Percentiles rank a stretch among this genome's conserved stretches.
phyloP scores from a whole-genome alignment of 2,888 invertebrate species.

The Sicus ferrugineus region DNA sequence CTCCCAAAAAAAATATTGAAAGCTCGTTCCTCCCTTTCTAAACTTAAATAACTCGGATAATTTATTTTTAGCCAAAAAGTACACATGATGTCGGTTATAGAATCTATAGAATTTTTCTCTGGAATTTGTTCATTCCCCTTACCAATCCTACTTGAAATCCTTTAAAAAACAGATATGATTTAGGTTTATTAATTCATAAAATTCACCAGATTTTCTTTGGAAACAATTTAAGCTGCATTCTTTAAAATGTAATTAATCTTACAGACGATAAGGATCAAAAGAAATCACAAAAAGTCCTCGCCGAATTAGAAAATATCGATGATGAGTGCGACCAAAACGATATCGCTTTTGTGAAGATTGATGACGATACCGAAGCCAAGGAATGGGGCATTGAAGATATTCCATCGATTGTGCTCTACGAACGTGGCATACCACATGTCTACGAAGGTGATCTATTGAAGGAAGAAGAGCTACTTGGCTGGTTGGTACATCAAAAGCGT shows the following conservation, averaged over 20 bases:
- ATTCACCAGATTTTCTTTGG: not conserved
- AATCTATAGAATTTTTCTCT: too few relatives aligned
- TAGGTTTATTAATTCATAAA: not conserved
- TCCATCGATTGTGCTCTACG: constrained; percentile 82
- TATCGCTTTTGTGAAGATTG: constrained; percentile 91
- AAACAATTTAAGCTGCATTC: too few relatives aligned
- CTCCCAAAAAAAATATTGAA: too few relatives aligned
- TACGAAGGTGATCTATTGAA: constrained; percentile 88
- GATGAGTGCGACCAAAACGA: constrained; percentile 93
- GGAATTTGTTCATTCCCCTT: too few relatives aligned
- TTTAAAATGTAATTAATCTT: too few relatives aligned
- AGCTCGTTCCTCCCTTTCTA: too few relatives aligned
- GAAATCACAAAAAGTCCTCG: constrained; percentile 84
- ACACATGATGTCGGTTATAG: too few relatives aligned
- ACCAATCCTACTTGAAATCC: too few relatives aligned
- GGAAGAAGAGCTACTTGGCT: constrained; percentile 88
- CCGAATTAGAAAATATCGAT: constrained; percentile 89
- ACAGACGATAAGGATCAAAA: constrained; percentile 91
- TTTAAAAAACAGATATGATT: too few relatives aligned
- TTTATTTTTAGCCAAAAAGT: too few relatives aligned
- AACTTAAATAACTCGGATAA: too few relatives aligned
- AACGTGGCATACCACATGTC: constrained; percentile 76
- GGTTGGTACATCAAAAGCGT: constrained; percentile 89
- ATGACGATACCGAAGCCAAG: constrained; percentile 86
- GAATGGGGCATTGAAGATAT: constrained; percentile 86